Percentiles rank a stretch among this genome's conserved stretches.
These are phyloP conservation scores for Rhinopithecus roxellana DNA, from an alignment of 2,113 vertebrate species.

Conservation along the genomic window DNA sequence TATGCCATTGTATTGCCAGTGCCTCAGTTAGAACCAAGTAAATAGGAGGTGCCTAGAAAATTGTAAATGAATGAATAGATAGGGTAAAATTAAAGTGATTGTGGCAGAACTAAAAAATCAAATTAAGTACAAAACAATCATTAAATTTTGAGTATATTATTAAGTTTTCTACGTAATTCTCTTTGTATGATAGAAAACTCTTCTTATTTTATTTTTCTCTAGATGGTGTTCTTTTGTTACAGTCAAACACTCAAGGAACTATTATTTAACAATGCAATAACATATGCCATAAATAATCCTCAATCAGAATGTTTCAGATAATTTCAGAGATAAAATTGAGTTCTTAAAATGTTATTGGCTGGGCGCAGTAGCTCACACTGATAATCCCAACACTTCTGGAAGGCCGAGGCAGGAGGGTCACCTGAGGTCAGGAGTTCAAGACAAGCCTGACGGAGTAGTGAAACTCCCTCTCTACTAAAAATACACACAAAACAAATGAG, in stretches of 20 bases:
- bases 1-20: background rate
- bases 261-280: background rate
- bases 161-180: conserved; percentile 4
- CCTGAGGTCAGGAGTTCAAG: no score
- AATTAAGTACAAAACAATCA: background rate
- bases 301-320: background rate
- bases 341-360: background rate
- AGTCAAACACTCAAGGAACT: background rate
- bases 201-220: background rate
- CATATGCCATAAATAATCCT: conserved; percentile 31
- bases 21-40: background rate
- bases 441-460: no score
- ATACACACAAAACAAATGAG: no score
- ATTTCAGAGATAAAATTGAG: background rate
- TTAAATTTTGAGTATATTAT: background rate
- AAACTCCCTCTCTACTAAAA: no score
- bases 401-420: no score
- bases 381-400: no score
- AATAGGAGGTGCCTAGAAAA: background rate
- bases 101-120: background rate
- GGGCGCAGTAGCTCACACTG: no score
- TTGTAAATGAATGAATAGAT: background rate
- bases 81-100: background rate
- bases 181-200: background rate
- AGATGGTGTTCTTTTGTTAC: background rate